Evolutionary conservation across 2,113 vertebrate species (phyloP).

Genomic region (Capricornis sumatraensis): DNA sequence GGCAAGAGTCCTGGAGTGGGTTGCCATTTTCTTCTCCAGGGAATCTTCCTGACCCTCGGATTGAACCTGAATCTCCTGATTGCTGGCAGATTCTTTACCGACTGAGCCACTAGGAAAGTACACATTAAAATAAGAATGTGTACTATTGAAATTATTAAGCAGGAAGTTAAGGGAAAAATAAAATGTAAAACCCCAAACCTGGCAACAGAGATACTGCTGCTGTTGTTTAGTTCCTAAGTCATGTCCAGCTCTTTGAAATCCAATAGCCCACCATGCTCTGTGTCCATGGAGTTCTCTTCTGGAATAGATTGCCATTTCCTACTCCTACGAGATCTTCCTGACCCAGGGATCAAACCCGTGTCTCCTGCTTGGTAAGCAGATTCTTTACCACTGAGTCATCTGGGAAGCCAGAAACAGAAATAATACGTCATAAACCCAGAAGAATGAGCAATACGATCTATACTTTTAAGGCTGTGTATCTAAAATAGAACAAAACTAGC

Average conservation of each 20-base stretch:
- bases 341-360: background rate
- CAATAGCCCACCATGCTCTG: accelerated
- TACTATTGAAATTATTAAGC: background rate
- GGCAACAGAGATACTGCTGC: background rate
- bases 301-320: background rate
- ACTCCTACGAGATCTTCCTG: background rate
- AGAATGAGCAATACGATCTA: background rate
- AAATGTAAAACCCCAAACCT: background rate
- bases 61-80: background rate
- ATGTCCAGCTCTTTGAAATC: background rate
- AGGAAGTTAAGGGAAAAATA: background rate
- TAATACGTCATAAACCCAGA: background rate
- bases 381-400: background rate
- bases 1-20: background rate
- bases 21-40: background rate
- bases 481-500: background rate
- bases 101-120: background rate
- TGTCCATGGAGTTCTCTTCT: background rate
- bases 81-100: background rate
- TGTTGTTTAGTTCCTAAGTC: background rate
- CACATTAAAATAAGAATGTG: background rate
- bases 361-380: background rate
- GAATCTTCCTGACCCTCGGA: background rate
- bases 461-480: background rate
- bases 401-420: background rate